phyloP scores from a whole-genome alignment of 2,113 vertebrate genomes.

The Bubo scandiacus region DNA sequence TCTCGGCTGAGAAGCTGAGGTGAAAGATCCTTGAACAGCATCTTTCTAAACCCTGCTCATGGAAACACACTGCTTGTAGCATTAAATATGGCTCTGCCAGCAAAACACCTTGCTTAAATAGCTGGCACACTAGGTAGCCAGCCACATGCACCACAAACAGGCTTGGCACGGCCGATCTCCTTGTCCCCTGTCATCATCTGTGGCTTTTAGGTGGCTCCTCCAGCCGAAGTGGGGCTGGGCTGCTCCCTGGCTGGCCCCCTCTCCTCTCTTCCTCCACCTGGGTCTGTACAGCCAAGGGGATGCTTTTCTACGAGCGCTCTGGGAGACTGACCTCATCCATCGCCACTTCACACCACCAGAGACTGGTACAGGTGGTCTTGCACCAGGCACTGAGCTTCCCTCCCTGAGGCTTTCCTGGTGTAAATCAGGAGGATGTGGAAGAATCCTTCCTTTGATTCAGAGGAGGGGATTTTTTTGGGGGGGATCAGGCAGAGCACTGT shows the following conservation, averaged over 20 bases:
- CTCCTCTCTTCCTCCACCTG: fast-evolving
- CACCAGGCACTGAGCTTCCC: neutral
- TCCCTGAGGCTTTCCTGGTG: neutral
- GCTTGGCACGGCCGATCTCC: neutral
- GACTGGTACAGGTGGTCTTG: fast-evolving
- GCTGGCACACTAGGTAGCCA: neutral
- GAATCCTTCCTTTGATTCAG: neutral
- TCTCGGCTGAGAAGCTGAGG: neutral
- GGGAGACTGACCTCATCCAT: neutral
- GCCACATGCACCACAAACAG: neutral
- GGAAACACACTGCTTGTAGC: neutral
- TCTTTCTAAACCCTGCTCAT: neutral
- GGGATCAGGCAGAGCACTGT: neutral
- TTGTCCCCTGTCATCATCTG: fast-evolving
- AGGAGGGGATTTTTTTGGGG: neutral
- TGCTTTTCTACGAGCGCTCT: neutral
- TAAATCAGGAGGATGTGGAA: neutral
- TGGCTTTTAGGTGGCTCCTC: neutral
- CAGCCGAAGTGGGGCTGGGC: neutral
- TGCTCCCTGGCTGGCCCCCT: neutral
- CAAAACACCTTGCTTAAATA: slow-evolving; percentile 15
- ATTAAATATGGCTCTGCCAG: slow-evolving; percentile 4
- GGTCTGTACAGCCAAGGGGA: neutral
- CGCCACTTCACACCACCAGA: neutral
- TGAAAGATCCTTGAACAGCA: neutral